Base-by-base conservation (phyloP, 1,140 invertebrate species). In the Samia ricini region DNA sequence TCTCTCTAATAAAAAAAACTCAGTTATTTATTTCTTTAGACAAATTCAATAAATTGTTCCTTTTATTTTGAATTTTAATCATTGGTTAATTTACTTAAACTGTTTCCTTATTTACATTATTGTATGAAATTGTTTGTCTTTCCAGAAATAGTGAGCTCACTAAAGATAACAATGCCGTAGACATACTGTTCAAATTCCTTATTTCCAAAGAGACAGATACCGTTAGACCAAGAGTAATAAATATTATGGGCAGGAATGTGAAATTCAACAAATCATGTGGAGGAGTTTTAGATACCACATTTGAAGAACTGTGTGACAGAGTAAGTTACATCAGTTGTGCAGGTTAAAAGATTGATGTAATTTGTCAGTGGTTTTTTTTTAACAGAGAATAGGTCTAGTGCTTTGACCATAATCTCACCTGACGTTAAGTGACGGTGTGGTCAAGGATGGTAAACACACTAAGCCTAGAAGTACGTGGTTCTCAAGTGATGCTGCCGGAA, bases 181-280 rank as follows among this genome's bases (percentile, higher is more conserved):
- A 98, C 74, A 94, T 93, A 74, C 93, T 98, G 72, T 99, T 99
- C 76, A 98, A 99, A 90, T 94, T 95, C 70, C 87, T 99, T 19
- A 94, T 94, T 78, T 95, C 96, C 8, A 95, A 95, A 83, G 98
- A 99, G 91, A 98, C 95, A 88, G 98, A 99, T 87, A 93, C 94
- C 54, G 94, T 99, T 3, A 91, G 97, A 75, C 92, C 96, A 15
- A 94, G 94, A 81, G 96, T 93, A 2, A 93, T 99, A 54, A 96
- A 92, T 68, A 98, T 98, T 78, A 93, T 95, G 79, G 97, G 97
- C 22, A 91, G 98, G 69, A 95, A 98, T 91, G 94, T 99, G 0
- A 93, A 91, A 3, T 97, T 99, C 81, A 91, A 93, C 7, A 97
- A 95, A 91, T 97, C 97, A 15, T 99, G 98, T 91, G 99, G 98